phyloP scores from a whole-genome alignment of 92 coral and sea anemone genomes.

The Epizoanthus fatuus region DNA sequence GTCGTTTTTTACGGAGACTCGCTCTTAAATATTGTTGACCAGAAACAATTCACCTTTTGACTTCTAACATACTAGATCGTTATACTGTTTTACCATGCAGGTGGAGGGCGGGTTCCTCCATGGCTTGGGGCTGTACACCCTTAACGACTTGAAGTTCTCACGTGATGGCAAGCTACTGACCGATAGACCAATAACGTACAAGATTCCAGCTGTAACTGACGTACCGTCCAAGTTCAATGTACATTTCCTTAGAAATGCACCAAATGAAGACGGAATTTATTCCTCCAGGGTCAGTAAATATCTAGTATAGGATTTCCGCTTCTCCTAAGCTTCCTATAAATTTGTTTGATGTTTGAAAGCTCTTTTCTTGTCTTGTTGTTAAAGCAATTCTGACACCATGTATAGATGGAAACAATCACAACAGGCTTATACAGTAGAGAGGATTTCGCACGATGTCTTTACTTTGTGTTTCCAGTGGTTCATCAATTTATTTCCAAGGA shows the following conservation, averaged over 20 bases:
- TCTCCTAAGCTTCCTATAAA: too few species aligned
- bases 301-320: not conserved
- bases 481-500: too few species aligned
- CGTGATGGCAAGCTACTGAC: conserved; percentile 42
- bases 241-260: conserved; percentile 33
- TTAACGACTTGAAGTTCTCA: conserved; percentile 50
- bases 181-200: conserved; percentile 52
- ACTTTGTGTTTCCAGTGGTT: too few species aligned
- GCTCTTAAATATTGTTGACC: too few species aligned
- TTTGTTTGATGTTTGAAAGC: not conserved
- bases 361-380: not conserved
- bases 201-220: conserved; percentile 61
- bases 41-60: too few species aligned
- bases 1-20: too few species aligned
- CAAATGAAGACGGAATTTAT: conserved; percentile 39
- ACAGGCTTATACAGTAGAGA: too few species aligned
- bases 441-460: too few species aligned
- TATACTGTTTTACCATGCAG: conserved; percentile 2
- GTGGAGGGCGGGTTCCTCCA: conserved; percentile 70
- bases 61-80: too few species aligned
- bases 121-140: conserved; percentile 59
- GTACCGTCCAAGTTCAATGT: conserved; percentile 61
- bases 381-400: too few species aligned
- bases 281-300: conserved; percentile 58
- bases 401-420: too few species aligned